Percentiles rank a stretch among this genome's conserved stretches.
phyloP scores from a whole-genome alignment of 2,888 invertebrate species.

The Cephus sareptanus region DNA sequence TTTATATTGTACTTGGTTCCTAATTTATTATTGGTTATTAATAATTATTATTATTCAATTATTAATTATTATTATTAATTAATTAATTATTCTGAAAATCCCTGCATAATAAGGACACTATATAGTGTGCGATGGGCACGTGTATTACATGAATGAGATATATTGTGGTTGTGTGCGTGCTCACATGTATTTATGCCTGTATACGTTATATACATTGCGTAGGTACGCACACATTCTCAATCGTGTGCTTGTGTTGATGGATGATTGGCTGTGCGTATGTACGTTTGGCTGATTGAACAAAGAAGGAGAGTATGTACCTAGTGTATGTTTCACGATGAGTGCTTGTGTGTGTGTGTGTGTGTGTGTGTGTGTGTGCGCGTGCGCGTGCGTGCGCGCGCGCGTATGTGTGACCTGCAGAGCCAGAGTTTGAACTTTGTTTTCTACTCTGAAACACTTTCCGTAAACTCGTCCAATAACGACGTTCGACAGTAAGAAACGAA shows the following conservation, averaged over 20 bases:
- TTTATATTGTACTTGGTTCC: conserved; percentile 64
- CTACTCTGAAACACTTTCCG: conserved; percentile 27
- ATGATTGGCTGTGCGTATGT: not conserved
- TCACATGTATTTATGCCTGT: not conserved
- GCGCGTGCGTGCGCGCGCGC: conserved; percentile 3
- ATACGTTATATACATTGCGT: not conserved
- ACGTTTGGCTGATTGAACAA: not conserved
- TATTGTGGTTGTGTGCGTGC: not conserved
- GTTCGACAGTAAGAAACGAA: not conserved
- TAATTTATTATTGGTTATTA: conserved; percentile 58
- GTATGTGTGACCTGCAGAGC: conserved; percentile 37
- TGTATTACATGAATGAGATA: conserved; percentile 33
- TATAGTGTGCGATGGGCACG: conserved; percentile 25
- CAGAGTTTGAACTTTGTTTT: conserved; percentile 41
- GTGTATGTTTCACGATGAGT: not conserved
- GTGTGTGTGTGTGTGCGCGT: conserved; percentile 3
- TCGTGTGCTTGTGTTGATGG: not conserved
- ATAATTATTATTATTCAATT: conserved; percentile 32
- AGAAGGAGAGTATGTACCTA: not conserved
- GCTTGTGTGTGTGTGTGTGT: not conserved
- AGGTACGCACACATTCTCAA: not conserved
- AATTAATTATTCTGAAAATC: conserved; percentile 5
- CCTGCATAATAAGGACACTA: not conserved
- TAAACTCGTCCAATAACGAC: conserved; percentile 11
- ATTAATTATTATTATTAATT: conserved; percentile 23